A percentile compares a stretch with the other conserved stretches of the same genome.
These are phyloP conservation scores for Temnothorax nylanderi DNA, from an alignment of 1,140 invertebrate species.

Conservation along the genomic window DNA sequence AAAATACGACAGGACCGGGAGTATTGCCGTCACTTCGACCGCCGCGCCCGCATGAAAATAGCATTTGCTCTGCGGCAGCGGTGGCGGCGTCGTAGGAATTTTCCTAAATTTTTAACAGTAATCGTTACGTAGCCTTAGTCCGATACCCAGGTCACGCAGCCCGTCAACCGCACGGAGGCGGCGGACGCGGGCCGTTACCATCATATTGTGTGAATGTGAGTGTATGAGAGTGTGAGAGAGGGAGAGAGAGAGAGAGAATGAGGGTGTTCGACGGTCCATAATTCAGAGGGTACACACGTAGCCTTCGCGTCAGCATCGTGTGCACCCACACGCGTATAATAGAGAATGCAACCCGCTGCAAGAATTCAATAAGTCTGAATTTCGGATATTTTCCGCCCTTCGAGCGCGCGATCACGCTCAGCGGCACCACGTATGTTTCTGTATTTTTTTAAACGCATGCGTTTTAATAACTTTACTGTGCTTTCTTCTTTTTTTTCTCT, in stretches of 20 bases:
- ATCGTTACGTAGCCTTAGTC: conserved; percentile 66
- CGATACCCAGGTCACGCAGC: conserved; percentile 71
- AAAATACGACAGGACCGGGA: conserved; percentile 16
- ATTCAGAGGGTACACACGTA: conserved; percentile 39
- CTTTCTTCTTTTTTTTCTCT: neutral
- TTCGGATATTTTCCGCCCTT: conserved; percentile 60
- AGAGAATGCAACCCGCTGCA: conserved; percentile 28
- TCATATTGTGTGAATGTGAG: conserved; percentile 3
- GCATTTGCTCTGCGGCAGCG: conserved; percentile 41
- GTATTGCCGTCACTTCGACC: conserved; percentile 4
- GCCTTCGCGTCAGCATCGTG: conserved; percentile 2
- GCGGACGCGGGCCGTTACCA: conserved; percentile 10
- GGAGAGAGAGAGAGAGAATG: neutral
- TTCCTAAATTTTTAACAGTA: conserved; percentile 74
- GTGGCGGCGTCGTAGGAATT: conserved; percentile 55
- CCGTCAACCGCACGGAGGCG: conserved; percentile 32
- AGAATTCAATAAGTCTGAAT: conserved; percentile 69
- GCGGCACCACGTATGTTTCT: conserved; percentile 4
- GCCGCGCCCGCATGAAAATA: conserved; percentile 64
- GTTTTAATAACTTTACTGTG: neutral
- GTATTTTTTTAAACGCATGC: neutral
- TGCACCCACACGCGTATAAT: conserved; percentile 4
- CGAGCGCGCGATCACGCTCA: neutral
- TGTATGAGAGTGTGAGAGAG: neutral
- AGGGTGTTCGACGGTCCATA: conserved; percentile 2